Base-by-base conservation (phyloP, 2,797 vertebrate genomes). In the Gastrophryne carolinensis region DNA sequence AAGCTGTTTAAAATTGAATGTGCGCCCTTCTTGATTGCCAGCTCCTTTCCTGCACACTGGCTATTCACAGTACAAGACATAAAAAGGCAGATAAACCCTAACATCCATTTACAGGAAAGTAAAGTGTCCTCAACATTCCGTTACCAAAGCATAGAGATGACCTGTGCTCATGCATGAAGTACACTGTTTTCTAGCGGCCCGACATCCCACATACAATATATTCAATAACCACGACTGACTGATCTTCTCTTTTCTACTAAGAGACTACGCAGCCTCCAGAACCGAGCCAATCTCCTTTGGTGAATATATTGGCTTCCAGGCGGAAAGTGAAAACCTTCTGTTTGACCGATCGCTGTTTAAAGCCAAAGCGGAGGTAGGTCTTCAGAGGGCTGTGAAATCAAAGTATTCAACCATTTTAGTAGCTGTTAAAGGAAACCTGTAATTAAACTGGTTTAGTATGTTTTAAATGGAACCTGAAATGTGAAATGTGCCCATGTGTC, bases 301-400 rank as follows among this genome's bases (percentile, higher is more conserved):
- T 58, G 6, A 74, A 41, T 74, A 81, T 50, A 62, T 7, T 23
- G 76, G 39, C 35, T 32, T 23, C 64, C 47, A 58, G 52, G 68
- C 32, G 29, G 76, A 81, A 23, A 44, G 15, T 13, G 61, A 79
- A 49, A 66, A 11, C 3, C 49, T 74, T 72, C 58, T 37, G 47
- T 84, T 82, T 54, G 15, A 49, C 49, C 80, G n/a, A 12, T 83
- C 35, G 5, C 63, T 32, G 26, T 80, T 81, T 56, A 80, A 83
- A 73, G 62, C 49, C 58, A 75, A 82, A 65, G 34, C 34, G 52
- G 65, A 83, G 30, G 5, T 79, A 21, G 0, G 19, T 2, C 37
- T 39, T 39, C n/a, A 39, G 12, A 39, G 12, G n/a, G n/a, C n/a
- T n/a, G n/a, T n/a, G n/a, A n/a, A n/a, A n/a, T n/a, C n/a, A n/a